A percentile compares a stretch with the other conserved stretches of the same genome.
Conservation (phyloP, 1,140 invertebrate genomes). For the Leptinotarsa lineolata region DNA sequence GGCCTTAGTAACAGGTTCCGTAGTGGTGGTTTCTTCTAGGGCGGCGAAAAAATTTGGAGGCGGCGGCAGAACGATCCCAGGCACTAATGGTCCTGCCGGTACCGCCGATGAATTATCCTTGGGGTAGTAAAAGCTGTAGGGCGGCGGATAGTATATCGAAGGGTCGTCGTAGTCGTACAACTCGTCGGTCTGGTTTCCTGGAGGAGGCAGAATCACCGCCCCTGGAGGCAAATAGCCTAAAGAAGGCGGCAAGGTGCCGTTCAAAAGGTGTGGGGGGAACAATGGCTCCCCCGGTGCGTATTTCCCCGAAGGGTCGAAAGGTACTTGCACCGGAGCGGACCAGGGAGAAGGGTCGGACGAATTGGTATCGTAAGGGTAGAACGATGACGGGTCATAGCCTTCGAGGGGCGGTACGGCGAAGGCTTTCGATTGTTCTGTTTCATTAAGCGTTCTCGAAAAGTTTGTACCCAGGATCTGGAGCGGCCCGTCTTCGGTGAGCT, state of each 20-base stretch:
- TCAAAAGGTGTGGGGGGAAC: slow-evolving; percentile 59
- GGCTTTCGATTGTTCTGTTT: slow-evolving; percentile 59
- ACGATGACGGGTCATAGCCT: slow-evolving; percentile 37
- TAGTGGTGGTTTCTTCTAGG: slow-evolving; percentile 53
- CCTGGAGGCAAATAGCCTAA: slow-evolving; percentile 66
- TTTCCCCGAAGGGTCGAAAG: slow-evolving; percentile 63
- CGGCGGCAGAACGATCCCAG: slow-evolving; percentile 84
- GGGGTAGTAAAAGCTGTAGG: slow-evolving; percentile 83
- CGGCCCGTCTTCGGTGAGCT: slow-evolving; percentile 78
- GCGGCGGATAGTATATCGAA: slow-evolving; percentile 86
- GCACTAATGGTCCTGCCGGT: slow-evolving; percentile 82
- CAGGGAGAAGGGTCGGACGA: slow-evolving; percentile 65
- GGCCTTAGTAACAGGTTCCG: slow-evolving; percentile 31
- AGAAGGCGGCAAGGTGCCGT: slow-evolving; percentile 55
- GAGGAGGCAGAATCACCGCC: slow-evolving; percentile 71
- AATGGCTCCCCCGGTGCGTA: slow-evolving; percentile 56
- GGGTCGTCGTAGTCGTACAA: slow-evolving; percentile 85
- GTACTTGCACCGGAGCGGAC: slow-evolving; percentile 63
- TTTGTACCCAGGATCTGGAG: slow-evolving; percentile 73
- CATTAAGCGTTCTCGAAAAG: slow-evolving; percentile 66
- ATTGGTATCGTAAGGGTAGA: slow-evolving; percentile 58
- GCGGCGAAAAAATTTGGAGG: slow-evolving; percentile 82
- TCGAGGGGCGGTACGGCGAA: slow-evolving; percentile 60
- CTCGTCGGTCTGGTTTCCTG: slow-evolving; percentile 67
- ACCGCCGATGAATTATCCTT: slow-evolving; percentile 77